Conservation (phyloP, 2,797 vertebrate species). For the Oryzias dopingdopingensis region DNA sequence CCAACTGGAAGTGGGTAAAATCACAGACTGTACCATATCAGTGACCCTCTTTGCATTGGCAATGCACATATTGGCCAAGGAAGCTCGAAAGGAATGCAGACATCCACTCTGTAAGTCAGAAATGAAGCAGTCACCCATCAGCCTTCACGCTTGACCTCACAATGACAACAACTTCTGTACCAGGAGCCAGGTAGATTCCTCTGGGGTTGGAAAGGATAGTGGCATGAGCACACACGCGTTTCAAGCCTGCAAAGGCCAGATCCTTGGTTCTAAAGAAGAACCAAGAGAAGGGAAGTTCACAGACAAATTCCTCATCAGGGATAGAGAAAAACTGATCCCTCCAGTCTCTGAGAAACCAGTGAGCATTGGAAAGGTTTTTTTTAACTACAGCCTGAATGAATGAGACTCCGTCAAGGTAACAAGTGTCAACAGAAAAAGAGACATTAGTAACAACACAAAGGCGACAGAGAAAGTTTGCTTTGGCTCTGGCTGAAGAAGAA, state of each 20-base stretch:
- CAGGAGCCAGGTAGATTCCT: not conserved
- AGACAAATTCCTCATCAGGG: not conserved
- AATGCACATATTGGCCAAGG: not conserved
- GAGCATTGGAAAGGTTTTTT: not conserved
- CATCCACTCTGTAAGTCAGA: not conserved
- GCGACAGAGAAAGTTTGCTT: too few species aligned
- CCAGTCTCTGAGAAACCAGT: not conserved
- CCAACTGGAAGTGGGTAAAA: too few species aligned
- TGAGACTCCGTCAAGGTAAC: too few species aligned
- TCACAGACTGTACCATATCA: too few species aligned
- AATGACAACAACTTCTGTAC: not conserved
- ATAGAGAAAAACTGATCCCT: not conserved
- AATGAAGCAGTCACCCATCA: not conserved
- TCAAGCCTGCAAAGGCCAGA: not conserved
- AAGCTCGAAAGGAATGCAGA: not conserved
- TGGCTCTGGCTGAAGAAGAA: too few species aligned
- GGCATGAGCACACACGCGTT: not conserved
- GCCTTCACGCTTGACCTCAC: constrained; percentile 1
- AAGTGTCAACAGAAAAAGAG: too few species aligned
- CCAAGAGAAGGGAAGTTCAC: not conserved
- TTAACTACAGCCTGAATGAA: too few species aligned
- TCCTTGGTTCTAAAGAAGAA: not conserved
- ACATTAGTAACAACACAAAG: too few species aligned
- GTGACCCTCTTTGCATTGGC: too few species aligned
- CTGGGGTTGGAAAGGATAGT: not conserved